These are phyloP conservation scores for Eumaeus atala DNA, from an alignment of 1,140 invertebrate genomes.

Conservation along the genomic window DNA sequence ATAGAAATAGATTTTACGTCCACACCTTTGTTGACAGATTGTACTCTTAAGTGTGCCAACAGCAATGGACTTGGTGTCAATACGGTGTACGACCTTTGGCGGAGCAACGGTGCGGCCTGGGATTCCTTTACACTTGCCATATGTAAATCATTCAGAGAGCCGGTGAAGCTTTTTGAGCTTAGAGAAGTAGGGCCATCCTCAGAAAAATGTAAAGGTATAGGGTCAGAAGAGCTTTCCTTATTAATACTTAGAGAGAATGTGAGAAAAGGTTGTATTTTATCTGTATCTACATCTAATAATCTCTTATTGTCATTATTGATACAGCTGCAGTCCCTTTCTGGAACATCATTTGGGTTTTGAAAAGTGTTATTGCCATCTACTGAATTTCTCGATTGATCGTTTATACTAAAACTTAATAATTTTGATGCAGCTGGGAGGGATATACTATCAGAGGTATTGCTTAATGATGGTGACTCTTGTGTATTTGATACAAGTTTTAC, in stretches of 20 bases:
- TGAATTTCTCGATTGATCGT: conserved; percentile 35
- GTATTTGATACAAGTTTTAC: conserved; percentile 18
- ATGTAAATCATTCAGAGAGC: conserved; percentile 62
- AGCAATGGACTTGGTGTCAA: conserved; percentile 77
- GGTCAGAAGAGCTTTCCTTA: conserved; percentile 34
- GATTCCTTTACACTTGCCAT: conserved; percentile 41
- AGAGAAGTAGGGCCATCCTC: conserved; percentile 52
- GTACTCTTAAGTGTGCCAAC: conserved; percentile 75
- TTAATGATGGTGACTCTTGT: conserved; percentile 29
- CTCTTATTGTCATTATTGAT: conserved; percentile 27
- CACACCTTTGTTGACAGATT: conserved; percentile 60
- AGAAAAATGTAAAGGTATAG: conserved; percentile 28
- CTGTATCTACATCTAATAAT: conserved; percentile 20
- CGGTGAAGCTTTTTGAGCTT: conserved; percentile 65
- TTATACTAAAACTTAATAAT: conserved; percentile 48
- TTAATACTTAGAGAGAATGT: conserved; percentile 33
- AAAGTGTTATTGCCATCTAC: conserved; percentile 24
- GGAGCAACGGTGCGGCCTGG: conserved; percentile 58
- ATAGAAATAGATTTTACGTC: conserved; percentile 72
- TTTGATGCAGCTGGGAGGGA: conserved; percentile 40
- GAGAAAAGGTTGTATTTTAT: conserved; percentile 18
- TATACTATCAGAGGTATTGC: conserved; percentile 27
- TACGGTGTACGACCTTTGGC: conserved; percentile 78
- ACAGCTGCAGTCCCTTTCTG: conserved; percentile 48
- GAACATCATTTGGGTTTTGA: conserved; percentile 38